A percentile compares a stretch with the other conserved stretches of the same genome.
Evolutionary conservation across 1,140 invertebrate species (phyloP).

Genomic region (Drosophila kanapiae): DNA sequence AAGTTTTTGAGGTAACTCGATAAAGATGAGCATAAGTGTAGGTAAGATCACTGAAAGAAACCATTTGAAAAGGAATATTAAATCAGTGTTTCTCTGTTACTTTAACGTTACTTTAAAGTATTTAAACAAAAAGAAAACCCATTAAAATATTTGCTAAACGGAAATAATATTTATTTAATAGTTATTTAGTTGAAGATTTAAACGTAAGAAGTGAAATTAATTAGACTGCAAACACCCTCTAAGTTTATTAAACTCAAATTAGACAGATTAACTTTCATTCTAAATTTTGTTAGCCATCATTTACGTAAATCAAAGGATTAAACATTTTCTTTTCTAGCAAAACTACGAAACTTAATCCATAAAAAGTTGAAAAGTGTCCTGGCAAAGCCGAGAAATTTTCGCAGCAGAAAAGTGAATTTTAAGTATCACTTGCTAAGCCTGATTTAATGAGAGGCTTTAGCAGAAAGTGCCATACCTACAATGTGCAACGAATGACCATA

Average conservation of each 20-base stretch:
- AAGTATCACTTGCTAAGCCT: constrained; percentile 40
- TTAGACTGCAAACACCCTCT: background rate
- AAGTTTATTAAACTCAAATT: background rate
- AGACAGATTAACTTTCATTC: background rate
- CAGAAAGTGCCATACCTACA: constrained; percentile 4
- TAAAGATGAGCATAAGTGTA: too few species aligned
- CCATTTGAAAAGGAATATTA: background rate
- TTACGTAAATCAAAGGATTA: background rate
- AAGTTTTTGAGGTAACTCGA: background rate
- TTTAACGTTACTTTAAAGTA: too few species aligned
- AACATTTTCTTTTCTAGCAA: background rate
- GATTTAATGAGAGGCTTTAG: constrained; percentile 40
- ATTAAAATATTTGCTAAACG: too few species aligned
- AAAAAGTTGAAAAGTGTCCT: constrained; percentile 2
- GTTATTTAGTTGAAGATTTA: too few species aligned
- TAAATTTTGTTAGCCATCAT: too few species aligned
- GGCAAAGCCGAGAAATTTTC: background rate
- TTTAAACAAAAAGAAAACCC: too few species aligned
- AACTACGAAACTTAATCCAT: constrained; percentile 1
- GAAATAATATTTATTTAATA: background rate
- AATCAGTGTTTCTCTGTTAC: too few species aligned
- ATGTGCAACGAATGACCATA: constrained; percentile 20
- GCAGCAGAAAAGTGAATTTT: constrained; percentile 25
- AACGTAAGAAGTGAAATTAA: background rate
- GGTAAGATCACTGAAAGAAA: background rate